Percentiles rank a stretch among this genome's conserved stretches.
Evolutionary conservation across 2,888 invertebrate genomes (phyloP).

Genomic region (Metopia argyrocephala): DNA sequence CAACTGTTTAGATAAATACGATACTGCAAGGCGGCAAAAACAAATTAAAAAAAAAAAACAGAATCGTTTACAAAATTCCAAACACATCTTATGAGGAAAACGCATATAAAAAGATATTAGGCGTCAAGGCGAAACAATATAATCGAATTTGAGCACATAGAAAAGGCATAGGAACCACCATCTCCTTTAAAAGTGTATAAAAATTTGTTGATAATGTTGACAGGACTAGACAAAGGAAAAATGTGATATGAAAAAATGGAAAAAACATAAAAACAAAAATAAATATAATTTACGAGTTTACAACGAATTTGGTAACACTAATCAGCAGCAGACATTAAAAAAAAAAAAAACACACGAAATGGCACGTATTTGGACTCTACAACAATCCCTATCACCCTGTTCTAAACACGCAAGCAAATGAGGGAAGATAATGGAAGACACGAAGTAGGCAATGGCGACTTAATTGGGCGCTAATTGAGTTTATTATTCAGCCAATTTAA

Average conservation of each 20-base stretch:
- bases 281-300: slow-evolving; percentile 41
- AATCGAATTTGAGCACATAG: no score
- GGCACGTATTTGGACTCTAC: neutral
- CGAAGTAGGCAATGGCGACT: no score
- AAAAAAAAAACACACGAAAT: neutral
- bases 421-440: neutral
- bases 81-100: neutral
- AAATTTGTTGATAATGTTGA: slow-evolving; percentile 9
- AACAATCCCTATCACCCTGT: neutral
- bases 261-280: slow-evolving; percentile 1
- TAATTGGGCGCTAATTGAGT: no score
- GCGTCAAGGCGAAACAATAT: neutral
- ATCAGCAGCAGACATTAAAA: slow-evolving; percentile 35
- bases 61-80: neutral
- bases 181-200: neutral
- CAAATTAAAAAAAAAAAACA: neutral
- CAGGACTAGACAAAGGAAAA: neutral
- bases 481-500: no score
- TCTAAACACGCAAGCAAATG: neutral
- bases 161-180: neutral
- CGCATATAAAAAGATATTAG: neutral
- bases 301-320: slow-evolving; percentile 46
- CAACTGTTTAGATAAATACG: neutral
- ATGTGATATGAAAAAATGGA: neutral
- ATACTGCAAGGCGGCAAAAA: neutral